phyloP scores from a whole-genome alignment of 2,113 vertebrate species.

The Pterocles gutturalis region DNA sequence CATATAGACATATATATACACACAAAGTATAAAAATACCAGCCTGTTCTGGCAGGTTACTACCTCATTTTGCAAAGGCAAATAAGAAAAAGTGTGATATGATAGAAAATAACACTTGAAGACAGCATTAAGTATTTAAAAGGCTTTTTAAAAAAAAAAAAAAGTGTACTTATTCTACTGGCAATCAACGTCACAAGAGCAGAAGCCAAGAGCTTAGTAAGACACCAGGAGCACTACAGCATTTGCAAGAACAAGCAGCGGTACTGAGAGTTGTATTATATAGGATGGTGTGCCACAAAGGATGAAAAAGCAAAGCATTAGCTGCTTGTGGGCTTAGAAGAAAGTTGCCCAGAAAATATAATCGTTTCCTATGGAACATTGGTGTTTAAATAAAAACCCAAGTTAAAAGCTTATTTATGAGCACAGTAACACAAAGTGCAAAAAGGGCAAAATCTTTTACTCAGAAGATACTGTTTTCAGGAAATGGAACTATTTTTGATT shows the following conservation, averaged over 20 bases:
- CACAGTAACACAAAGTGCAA: neutral
- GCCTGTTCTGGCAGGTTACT: neutral
- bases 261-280: accelerated
- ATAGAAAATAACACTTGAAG: neutral
- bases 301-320: neutral
- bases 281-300: neutral
- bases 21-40: too few relatives aligned
- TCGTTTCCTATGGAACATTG: neutral
- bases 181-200: neutral
- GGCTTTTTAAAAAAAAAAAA: neutral
- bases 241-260: neutral
- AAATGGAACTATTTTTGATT: accelerated
- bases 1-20: too few relatives aligned
- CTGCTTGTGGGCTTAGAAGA: neutral
- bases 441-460: neutral
- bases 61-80: neutral
- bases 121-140: neutral
- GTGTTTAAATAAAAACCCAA: neutral
- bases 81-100: neutral
- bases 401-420: neutral
- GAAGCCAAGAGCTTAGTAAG: accelerated
- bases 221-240: neutral
- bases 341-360: neutral
- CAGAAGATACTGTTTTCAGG: accelerated
- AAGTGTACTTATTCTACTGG: neutral